Evolutionary conservation across 1,140 invertebrate genomes (phyloP).

Genomic region (Panonychus citri): DNA sequence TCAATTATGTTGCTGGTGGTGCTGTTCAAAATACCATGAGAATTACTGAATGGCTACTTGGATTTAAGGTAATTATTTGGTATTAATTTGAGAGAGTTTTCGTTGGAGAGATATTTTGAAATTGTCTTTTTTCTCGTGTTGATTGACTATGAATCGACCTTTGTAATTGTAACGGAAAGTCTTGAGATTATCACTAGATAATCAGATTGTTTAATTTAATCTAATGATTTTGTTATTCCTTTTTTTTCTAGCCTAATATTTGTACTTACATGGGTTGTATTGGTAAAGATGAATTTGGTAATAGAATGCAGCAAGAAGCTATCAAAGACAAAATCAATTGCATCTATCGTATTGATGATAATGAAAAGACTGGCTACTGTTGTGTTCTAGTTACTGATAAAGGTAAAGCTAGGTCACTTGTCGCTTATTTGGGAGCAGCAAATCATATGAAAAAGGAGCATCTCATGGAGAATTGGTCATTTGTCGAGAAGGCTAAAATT

Average conservation of each 20-base stretch:
- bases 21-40: slow-evolving; percentile 10
- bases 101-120: too few species aligned
- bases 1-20: slow-evolving; percentile 34
- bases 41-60: slow-evolving; percentile 8
- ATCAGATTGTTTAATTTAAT: not conserved
- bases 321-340: slow-evolving; percentile 57
- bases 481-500: slow-evolving; percentile 5
- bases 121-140: too few species aligned
- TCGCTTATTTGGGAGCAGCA: slow-evolving; percentile 82
- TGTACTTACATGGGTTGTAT: slow-evolving; percentile 68
- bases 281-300: slow-evolving; percentile 66
- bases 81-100: too few species aligned
- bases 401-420: slow-evolving; percentile 59
- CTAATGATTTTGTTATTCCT: not conserved
- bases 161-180: too few species aligned
- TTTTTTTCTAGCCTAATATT: not conserved
- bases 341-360: slow-evolving; percentile 50
- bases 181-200: too few species aligned
- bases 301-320: slow-evolving; percentile 58
- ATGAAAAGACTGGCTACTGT: slow-evolving; percentile 61
- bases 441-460: slow-evolving; percentile 69
- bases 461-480: slow-evolving; percentile 24
- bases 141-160: too few species aligned
- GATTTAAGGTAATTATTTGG: not conserved
- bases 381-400: slow-evolving; percentile 50